Evolutionary conservation across 2,113 vertebrate genomes (phyloP), one percentile per base, ranked within the genome.

Genomic region (Mugil cephalus): DNA sequence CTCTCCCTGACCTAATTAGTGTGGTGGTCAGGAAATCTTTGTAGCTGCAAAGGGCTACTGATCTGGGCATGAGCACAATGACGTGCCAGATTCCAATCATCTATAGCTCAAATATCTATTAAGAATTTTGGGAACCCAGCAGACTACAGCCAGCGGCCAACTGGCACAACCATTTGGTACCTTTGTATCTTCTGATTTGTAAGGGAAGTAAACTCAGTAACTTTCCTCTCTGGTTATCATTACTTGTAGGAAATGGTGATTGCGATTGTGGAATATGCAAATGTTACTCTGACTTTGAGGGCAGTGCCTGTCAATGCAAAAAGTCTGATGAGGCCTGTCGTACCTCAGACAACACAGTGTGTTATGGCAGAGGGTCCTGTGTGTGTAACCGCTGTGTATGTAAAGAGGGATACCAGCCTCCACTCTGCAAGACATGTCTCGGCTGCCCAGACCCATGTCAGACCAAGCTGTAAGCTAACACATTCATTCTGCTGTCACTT

Each of bases 241-340:
- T 18, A 18, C 30, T 45, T 68, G 10, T 17, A 98, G 97, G 64
- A 0, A 75, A 95, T 0, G 97, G 97, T 0, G 7, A 0, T 0
- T 99, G 98, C 0, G 72, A 63, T 15, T 99, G 98, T 0, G 96
- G 96, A n/a, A 42, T 0, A 14, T 99, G 98, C 69, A 4, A 21
- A 0, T 99, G 98, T 45, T 0, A 0, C 0, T 0, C 0, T 0
- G 90, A 4, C 0, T 96, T 43, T 0, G 87, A 96, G 34, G 97
- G 98, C 63, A 93, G 93, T 0, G 95, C 96, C 2, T 99, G 98
- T 83, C 94, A 98, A 66, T 99, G 98, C 72, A 52, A 0, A 4
- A 74, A 40, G 9, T 94, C 96, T 0, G 65, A 64, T 0, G 62
- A 88, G 0, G 78, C 15, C 15, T 99, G 97, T 67, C 30, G 79